Evolutionary conservation across 64 coral and sea anemone genomes (phyloP), one percentile per base, ranked within the genome.

Genomic region (Astreopora myriophthalma): DNA sequence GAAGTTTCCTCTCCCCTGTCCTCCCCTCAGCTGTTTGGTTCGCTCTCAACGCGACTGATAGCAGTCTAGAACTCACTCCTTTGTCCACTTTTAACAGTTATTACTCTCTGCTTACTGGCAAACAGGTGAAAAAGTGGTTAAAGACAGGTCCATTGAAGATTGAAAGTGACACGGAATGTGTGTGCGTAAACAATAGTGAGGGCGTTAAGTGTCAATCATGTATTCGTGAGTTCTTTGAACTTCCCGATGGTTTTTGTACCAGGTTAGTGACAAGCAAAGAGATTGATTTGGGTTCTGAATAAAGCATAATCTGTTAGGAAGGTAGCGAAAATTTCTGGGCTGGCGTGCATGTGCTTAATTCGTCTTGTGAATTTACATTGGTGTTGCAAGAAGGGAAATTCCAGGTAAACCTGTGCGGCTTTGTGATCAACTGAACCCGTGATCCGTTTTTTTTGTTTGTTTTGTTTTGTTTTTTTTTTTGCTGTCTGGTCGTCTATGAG

Each of bases 111-210:
- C 25, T 34, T 58, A 20, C 23, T 44, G n/a, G 2, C 8, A 55
- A 33, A 87, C 51, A 92, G 90, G 90, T 92, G 0, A 57, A 63
- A 7, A 37, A 60, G 17, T 92, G 90, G 90, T 37, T 92, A 3
- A 27, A 27, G 3, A 69, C 67, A 19, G 90, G 90, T 74, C 90
- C 90, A 22, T 24, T 5, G 34, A 61, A 12, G 26, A 85, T 86
- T 73, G 73, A 86, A 20, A 12, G 22, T 3, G 79, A 91, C 23
- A 38, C 49, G 12, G 87, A 86, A 61, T 95, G 93, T 44, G 17
- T 85, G 4, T 95, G 93, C 58, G 31, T 58, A 27, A 81, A 79
- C 11, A 90, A 78, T 36, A 90, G 87, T 48, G 9, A 65, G 71
- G 93, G 88, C 0, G 3, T 86, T 14, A 27, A 31, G 17, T 95